Conservation (phyloP, 2,888 invertebrate genomes). For the Xanthorhoe designata region DNA sequence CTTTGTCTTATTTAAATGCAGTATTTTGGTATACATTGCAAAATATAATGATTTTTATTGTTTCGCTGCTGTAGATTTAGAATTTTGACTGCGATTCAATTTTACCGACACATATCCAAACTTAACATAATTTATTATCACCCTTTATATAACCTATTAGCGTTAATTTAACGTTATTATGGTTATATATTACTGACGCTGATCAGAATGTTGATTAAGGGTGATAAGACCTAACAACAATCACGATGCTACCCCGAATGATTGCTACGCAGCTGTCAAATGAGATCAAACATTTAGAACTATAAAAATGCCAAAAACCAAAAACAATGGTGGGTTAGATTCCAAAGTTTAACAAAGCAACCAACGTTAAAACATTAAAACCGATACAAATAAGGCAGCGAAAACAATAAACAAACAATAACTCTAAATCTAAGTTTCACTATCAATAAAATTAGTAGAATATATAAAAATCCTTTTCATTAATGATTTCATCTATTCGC, state of each 20-base stretch:
- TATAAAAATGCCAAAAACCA: conserved; percentile 59
- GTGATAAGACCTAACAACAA: conserved; percentile 72
- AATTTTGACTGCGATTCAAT: conserved; percentile 58
- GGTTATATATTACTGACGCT: neutral
- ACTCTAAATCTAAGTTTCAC: conserved; percentile 81
- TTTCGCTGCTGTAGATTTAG: conserved; percentile 67
- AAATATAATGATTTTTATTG: conserved; percentile 67
- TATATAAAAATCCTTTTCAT: conserved; percentile 84
- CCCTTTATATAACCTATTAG: neutral
- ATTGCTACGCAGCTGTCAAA: conserved; percentile 74
- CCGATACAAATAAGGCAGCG: conserved; percentile 78
- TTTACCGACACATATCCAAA: conserved; percentile 81
- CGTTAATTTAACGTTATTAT: neutral
- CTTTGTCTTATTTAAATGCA: conserved; percentile 84
- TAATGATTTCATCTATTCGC: conserved; percentile 84
- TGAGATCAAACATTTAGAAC: conserved; percentile 82
- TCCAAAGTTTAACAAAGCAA: conserved; percentile 64
- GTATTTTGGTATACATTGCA: conserved; percentile 85
- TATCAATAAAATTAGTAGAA: conserved; percentile 84
- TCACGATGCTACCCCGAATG: conserved; percentile 69
- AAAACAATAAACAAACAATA: conserved; percentile 81
- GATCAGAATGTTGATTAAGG: neutral
- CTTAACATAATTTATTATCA: conserved; percentile 67
- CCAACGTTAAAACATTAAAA: conserved; percentile 74
- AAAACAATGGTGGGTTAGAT: conserved; percentile 63